A percentile compares a stretch with the other conserved stretches of the same genome.
Evolutionary conservation across 2,888 invertebrate genomes (phyloP).

Genomic region (Halictus ligatus): DNA sequence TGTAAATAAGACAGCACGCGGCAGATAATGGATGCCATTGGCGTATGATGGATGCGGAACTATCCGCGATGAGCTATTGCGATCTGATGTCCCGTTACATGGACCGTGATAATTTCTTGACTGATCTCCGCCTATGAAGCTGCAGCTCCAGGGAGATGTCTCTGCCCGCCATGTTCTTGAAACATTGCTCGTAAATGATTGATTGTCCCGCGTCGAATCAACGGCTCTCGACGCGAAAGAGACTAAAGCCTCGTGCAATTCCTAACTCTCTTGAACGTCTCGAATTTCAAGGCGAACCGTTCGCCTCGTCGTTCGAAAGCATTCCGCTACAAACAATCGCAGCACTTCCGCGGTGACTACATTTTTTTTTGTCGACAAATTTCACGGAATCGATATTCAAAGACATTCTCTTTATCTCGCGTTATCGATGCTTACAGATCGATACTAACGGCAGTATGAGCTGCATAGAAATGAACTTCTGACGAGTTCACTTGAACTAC

Average conservation of each 20-base stretch:
- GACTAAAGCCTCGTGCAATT: not conserved
- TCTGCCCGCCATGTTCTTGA: not conserved
- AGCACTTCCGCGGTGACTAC: too few relatives aligned
- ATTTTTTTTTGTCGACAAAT: too few relatives aligned
- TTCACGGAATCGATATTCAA: too few relatives aligned
- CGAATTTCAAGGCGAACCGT: not conserved
- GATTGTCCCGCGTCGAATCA: not conserved
- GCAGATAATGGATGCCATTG: constrained; percentile 49
- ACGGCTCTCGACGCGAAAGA: not conserved
- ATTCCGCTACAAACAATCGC: too few relatives aligned
- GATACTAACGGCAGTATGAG: too few relatives aligned
- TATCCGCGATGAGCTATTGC: constrained; percentile 11
- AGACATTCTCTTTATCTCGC: too few relatives aligned
- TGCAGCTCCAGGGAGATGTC: not conserved
- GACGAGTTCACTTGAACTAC: too few relatives aligned
- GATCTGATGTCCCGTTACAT: constrained; percentile 6
- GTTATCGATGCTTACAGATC: too few relatives aligned
- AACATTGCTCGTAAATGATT: constrained; percentile 6
- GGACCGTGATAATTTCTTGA: constrained; percentile 27
- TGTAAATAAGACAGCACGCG: constrained; percentile 63
- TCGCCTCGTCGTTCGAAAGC: not conserved
- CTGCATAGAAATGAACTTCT: too few relatives aligned
- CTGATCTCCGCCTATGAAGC: not conserved
- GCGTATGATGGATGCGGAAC: constrained; percentile 30
- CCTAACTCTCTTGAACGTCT: not conserved